Conservation (phyloP, 2,113 vertebrate species). For the Bubo bubo region DNA sequence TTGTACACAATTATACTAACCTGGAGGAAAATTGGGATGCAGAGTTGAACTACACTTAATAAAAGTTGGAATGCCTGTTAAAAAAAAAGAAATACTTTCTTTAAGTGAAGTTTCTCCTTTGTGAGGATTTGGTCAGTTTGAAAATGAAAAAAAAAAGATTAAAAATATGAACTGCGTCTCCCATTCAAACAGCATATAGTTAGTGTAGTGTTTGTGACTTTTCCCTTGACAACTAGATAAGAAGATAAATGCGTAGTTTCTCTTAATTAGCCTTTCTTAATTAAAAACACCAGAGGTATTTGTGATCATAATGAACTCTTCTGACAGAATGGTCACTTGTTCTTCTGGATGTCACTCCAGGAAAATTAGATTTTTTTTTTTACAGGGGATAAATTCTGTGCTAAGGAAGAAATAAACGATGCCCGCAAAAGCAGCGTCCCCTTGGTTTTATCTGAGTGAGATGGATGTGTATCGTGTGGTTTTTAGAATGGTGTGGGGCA, state of each 20-base stretch:
- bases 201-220: slow-evolving; percentile 66
- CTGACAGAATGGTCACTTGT: slow-evolving; percentile 86
- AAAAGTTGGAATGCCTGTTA: neutral
- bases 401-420: slow-evolving; percentile 76
- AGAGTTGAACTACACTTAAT: neutral
- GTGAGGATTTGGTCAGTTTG: neutral
- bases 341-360: slow-evolving; percentile 81
- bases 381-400: slow-evolving; percentile 62
- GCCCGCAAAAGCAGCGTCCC: slow-evolving; percentile 63
- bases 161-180: neutral
- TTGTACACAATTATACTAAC: slow-evolving; percentile 47
- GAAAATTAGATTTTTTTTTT: slow-evolving; percentile 84
- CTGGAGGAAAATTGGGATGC: neutral
- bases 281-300: slow-evolving; percentile 90
- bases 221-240: slow-evolving; percentile 77
- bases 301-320: slow-evolving; percentile 96
- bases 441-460: slow-evolving; percentile 78
- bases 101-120: neutral
- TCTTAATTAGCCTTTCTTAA: slow-evolving; percentile 98
- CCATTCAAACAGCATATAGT: slow-evolving; percentile 63
- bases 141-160: neutral
- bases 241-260: slow-evolving; percentile 84
- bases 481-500: slow-evolving; percentile 83
- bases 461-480: slow-evolving; percentile 81
- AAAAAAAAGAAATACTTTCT: neutral